phyloP scores from a whole-genome alignment of 2,113 vertebrate genomes.

The Motacilla alba region DNA sequence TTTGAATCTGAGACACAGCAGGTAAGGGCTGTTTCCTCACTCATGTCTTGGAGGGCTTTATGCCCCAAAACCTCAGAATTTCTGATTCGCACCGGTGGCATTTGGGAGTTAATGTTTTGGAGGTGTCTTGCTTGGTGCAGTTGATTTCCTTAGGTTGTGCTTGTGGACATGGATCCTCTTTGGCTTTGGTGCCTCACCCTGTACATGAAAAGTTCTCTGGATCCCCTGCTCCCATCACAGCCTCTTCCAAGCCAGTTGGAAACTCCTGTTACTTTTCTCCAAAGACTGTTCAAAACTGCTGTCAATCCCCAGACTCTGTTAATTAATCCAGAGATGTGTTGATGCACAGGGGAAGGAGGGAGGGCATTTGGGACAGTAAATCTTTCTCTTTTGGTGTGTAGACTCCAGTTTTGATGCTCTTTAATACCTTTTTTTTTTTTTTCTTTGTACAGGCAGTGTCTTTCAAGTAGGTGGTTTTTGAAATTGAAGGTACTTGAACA shows the following conservation, averaged over 20 bases:
- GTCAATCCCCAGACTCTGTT: background rate
- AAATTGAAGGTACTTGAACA: background rate
- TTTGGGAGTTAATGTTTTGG: background rate
- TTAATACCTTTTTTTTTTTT: background rate
- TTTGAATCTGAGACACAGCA: fast-evolving
- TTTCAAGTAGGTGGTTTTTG: background rate
- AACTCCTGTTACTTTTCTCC: background rate
- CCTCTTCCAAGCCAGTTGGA: background rate
- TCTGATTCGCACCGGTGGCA: background rate
- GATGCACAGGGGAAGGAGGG: background rate
- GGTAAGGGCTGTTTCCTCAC: background rate
- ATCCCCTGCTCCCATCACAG: background rate
- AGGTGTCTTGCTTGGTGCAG: background rate
- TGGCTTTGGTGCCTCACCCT: background rate
- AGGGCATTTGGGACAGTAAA: background rate
- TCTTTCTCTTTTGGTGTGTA: background rate
- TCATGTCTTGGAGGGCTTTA: background rate
- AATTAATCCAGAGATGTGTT: background rate
- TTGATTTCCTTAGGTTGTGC: background rate
- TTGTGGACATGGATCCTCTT: fast-evolving
- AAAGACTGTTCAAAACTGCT: background rate
- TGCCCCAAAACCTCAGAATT: background rate
- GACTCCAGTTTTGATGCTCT: background rate
- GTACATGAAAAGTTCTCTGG: background rate
- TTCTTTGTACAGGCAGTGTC: background rate